These are phyloP conservation scores for Apocrypta bakeri DNA, from an alignment of 1,140 invertebrate species.

Conservation along the genomic window DNA sequence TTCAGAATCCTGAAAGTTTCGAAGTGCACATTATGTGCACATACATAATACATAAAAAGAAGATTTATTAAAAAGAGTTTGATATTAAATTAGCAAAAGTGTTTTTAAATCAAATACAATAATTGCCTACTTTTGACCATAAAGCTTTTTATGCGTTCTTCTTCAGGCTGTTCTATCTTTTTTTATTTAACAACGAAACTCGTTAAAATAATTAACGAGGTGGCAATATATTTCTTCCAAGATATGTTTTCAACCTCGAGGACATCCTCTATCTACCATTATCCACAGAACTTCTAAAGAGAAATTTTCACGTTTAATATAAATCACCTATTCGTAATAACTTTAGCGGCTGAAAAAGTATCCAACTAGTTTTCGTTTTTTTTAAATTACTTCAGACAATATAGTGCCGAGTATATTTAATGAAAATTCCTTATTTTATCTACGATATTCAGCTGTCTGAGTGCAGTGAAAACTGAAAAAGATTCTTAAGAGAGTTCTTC, in stretches of 20 bases:
- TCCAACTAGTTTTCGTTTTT: no score
- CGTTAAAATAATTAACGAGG: background rate
- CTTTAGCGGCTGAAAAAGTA: background rate
- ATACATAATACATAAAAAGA: background rate
- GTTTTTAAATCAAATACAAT: background rate
- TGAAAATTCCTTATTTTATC: background rate
- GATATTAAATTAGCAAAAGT: background rate
- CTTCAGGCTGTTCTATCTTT: background rate
- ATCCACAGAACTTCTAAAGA: background rate
- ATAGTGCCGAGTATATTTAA: background rate
- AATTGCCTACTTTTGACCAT: background rate
- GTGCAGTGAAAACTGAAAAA: background rate
- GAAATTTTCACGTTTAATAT: background rate
- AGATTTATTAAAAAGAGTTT: background rate
- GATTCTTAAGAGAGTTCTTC: background rate
- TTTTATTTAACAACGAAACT: background rate
- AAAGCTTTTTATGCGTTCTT: background rate
- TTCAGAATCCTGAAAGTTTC: slow-evolving; percentile 1
- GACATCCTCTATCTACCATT: background rate
- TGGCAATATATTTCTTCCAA: no score
- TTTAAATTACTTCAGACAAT: background rate
- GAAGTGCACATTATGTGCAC: no score
- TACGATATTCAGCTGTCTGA: background rate
- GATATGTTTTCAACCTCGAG: background rate
- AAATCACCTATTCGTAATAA: background rate